Evolutionary conservation across 1,140 invertebrate species (phyloP).

Genomic region (Drosophila rufa): DNA sequence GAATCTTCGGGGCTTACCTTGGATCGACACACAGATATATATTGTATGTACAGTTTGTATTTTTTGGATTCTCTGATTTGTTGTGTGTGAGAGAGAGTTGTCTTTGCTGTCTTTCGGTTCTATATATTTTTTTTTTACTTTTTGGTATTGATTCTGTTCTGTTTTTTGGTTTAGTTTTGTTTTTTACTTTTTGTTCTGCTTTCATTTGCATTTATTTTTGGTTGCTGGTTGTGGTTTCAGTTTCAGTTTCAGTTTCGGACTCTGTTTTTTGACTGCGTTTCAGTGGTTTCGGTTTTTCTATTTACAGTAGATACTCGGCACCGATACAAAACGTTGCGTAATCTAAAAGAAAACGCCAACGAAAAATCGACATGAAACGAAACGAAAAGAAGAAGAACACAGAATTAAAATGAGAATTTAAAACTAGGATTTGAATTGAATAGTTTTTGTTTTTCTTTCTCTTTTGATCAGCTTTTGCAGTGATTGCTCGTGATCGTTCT

Average conservation of each 20-base stretch:
- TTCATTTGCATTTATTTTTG: conserved; percentile 54
- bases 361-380: conserved; percentile 82
- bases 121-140: conserved; percentile 7
- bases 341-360: conserved; percentile 81
- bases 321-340: conserved; percentile 85
- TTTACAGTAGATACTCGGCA: conserved; percentile 85
- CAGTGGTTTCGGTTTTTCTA: conserved; percentile 58
- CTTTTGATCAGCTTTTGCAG: conserved; percentile 28
- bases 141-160: conserved; percentile 15
- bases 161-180: conserved; percentile 37
- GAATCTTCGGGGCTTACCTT: conserved; percentile 56
- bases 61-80: conserved; percentile 36
- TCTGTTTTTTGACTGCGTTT: conserved; percentile 43
- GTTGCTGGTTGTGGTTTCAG: conserved; percentile 53
- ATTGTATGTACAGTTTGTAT: conserved; percentile 50
- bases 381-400: conserved; percentile 78
- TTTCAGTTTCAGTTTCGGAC: conserved; percentile 34
- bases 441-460: conserved; percentile 21
- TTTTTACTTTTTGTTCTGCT: conserved; percentile 30
- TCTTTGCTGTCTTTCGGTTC: conserved; percentile 37
- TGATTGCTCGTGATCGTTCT: conserved; percentile 47
- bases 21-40: conserved; percentile 40
- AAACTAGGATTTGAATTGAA: conserved; percentile 56
- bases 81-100: conserved; percentile 26
- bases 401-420: conserved; percentile 78